These are phyloP conservation scores for Cetoscarus ocellatus DNA, from an alignment of 2,797 vertebrate genomes.

Conservation along the genomic window DNA sequence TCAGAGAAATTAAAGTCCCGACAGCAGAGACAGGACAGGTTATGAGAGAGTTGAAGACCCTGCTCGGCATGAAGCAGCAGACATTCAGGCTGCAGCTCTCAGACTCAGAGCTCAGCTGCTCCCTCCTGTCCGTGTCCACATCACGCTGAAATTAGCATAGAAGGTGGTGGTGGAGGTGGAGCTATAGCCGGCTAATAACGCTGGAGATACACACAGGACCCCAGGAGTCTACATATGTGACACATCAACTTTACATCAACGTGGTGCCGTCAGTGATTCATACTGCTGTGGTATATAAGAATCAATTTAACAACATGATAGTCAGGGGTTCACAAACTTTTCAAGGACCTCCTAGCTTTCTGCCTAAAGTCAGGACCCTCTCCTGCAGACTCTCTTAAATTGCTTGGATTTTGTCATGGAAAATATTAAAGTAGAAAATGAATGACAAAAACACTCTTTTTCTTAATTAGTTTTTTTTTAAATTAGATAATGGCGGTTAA, in stretches of 20 bases:
- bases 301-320: too few species aligned
- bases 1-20: background rate
- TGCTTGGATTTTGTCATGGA: too few species aligned
- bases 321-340: background rate
- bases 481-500: too few species aligned
- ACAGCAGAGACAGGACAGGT: constrained; percentile 11
- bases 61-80: constrained; percentile 45
- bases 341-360: too few species aligned
- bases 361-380: too few species aligned
- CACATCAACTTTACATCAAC: background rate
- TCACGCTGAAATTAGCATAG: constrained; percentile 78
- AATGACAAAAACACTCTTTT: too few species aligned
- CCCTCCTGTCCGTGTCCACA: constrained; percentile 38
- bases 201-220: constrained; percentile 32
- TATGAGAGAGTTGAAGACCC: constrained; percentile 9
- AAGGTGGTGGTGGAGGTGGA: constrained; percentile 78
- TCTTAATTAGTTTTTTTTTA: too few species aligned
- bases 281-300: background rate
- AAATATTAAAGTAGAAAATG: too few species aligned
- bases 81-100: constrained; percentile 14
- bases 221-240: background rate
- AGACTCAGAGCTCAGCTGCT: constrained; percentile 30
- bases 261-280: background rate
- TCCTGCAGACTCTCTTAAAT: too few species aligned
- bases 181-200: constrained; percentile 62